phyloP scores from a whole-genome alignment of 2,888 invertebrate species.

The Acrocera orbiculus region DNA sequence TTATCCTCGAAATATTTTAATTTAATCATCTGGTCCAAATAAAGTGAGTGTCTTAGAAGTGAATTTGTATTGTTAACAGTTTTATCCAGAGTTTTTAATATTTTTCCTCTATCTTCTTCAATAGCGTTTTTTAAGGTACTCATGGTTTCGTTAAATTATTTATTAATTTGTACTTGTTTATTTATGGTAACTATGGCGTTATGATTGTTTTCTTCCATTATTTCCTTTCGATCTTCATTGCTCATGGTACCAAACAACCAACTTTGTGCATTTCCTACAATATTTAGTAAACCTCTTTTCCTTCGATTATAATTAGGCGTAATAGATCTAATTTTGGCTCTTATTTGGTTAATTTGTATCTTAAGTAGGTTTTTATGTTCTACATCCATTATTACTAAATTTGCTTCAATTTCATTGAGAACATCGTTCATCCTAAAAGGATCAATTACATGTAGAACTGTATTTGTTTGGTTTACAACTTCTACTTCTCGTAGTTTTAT shows the following conservation, averaged over 20 bases:
- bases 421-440: slow-evolving; percentile 4
- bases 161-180: slow-evolving; percentile 10
- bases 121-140: slow-evolving; percentile 6
- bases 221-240: slow-evolving; percentile 6
- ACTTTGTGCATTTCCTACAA: slow-evolving; percentile 8
- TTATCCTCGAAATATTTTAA: slow-evolving; percentile 10
- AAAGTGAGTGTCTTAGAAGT: slow-evolving; percentile 3
- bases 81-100: too few relatives aligned
- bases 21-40: slow-evolving; percentile 7
- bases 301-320: slow-evolving; percentile 6
- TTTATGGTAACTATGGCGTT: slow-evolving; percentile 9
- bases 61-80: too few relatives aligned
- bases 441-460: slow-evolving; percentile 7
- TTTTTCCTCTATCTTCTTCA: slow-evolving; percentile 9
- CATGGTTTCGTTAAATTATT: slow-evolving; percentile 10
- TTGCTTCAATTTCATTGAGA: slow-evolving; percentile 5
- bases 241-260: slow-evolving; percentile 9
- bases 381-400: slow-evolving; percentile 5
- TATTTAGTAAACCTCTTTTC: slow-evolving; percentile 10
- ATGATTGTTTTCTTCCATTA: slow-evolving; percentile 9
- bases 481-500: slow-evolving; percentile 1
- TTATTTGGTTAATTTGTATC: slow-evolving; percentile 7
- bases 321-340: slow-evolving; percentile 9
- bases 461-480: slow-evolving; percentile 6
- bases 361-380: slow-evolving; percentile 4